phyloP scores from a whole-genome alignment of 1,140 invertebrate genomes.

The Heliconius nattereri region DNA sequence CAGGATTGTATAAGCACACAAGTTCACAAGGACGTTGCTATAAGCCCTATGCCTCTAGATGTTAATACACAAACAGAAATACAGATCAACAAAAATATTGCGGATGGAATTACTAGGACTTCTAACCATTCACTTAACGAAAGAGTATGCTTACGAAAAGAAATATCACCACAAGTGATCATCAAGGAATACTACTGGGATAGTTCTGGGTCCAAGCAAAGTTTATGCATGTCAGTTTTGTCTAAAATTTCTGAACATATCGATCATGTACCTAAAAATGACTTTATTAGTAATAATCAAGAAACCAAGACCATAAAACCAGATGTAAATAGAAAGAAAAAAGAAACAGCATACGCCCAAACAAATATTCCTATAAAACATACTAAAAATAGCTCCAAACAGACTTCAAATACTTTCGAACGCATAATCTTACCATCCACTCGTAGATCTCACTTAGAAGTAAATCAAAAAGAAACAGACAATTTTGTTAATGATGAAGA shows the following conservation, averaged over 20 bases:
- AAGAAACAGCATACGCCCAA: slow-evolving; percentile 9
- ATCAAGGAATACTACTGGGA: slow-evolving; percentile 46
- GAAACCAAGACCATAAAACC: not conserved
- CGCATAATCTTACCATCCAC: not conserved
- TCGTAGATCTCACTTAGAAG: not conserved
- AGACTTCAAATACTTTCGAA: not conserved
- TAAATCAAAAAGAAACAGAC: not conserved
- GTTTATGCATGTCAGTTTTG: not conserved
- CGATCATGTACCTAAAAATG: not conserved
- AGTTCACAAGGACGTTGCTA: slow-evolving; percentile 1
- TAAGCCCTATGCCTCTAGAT: slow-evolving; percentile 14
- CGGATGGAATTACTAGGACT: slow-evolving; percentile 9
- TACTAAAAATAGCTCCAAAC: not conserved
- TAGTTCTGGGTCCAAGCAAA: slow-evolving; percentile 28
- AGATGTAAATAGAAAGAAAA: slow-evolving; percentile 1
- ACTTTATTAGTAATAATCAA: not conserved
- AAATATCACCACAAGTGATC: slow-evolving; percentile 40
- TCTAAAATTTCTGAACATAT: slow-evolving; percentile 11
- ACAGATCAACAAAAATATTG: not conserved
- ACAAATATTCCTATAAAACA: not conserved
- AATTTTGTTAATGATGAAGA: not conserved
- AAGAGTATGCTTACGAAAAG: slow-evolving; percentile 13
- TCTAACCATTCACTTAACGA: not conserved
- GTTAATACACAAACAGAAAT: slow-evolving; percentile 21
- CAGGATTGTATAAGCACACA: not conserved